Evolutionary conservation across 2,797 vertebrate genomes (phyloP).

Genomic region (Knipowitschia caucasica): DNA sequence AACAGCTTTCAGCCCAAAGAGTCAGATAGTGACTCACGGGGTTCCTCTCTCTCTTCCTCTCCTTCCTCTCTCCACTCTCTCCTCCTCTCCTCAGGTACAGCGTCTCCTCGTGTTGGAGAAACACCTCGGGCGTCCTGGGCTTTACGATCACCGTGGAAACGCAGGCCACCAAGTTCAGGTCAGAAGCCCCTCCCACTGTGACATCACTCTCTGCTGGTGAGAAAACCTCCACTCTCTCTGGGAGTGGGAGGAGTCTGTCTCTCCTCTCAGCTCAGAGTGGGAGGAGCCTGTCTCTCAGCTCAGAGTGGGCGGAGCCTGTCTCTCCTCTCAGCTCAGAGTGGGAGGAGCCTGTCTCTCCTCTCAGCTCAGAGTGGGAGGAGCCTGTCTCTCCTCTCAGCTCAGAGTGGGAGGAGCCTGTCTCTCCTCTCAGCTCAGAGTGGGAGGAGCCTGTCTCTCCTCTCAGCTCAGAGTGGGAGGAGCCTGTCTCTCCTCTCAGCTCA

Average conservation of each 20-base stretch:
- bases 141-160: slow-evolving; percentile 94
- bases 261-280: not conserved
- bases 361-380: too few relatives aligned
- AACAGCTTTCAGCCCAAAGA: not conserved
- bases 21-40: too few relatives aligned
- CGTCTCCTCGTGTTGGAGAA: slow-evolving; percentile 90
- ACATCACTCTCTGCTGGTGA: too few relatives aligned
- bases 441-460: slow-evolving; percentile 74
- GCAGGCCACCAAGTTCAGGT: slow-evolving; percentile 94
- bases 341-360: slow-evolving; percentile 74
- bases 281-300: accelerated
- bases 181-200: too few relatives aligned
- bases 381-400: accelerated
- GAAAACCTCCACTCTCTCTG: not conserved
- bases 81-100: slow-evolving; percentile 77
- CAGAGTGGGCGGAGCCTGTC: too few relatives aligned
- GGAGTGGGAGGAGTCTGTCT: too few relatives aligned
- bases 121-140: slow-evolving; percentile 92
- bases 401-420: too few relatives aligned
- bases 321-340: slow-evolving; percentile 79
- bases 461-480: too few relatives aligned
- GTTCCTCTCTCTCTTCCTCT: not conserved
- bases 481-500: accelerated
- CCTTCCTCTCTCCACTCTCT: not conserved
- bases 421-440: slow-evolving; percentile 79